Evolutionary conservation across 2,113 vertebrate genomes (phyloP).

Genomic region (Neotoma lepida): DNA sequence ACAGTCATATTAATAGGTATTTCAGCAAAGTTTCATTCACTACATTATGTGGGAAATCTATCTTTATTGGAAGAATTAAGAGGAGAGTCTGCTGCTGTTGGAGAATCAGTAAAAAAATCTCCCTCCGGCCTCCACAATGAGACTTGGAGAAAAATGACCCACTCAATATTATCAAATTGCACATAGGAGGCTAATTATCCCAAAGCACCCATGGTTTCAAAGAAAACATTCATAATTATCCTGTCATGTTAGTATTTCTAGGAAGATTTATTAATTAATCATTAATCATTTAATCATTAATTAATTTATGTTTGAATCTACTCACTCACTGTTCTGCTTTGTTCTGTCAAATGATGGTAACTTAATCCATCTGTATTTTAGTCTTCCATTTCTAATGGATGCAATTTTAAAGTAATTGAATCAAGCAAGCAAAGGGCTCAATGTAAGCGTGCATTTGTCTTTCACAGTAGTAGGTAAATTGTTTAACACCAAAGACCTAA

Average conservation of each 20-base stretch:
- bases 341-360: background rate
- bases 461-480: background rate
- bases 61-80: background rate
- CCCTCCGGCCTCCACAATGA: background rate
- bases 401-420: background rate
- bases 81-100: background rate
- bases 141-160: background rate
- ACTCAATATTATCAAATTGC: background rate
- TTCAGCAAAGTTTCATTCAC: background rate
- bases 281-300: background rate
- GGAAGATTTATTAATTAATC: background rate
- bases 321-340: slow-evolving; percentile 17
- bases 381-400: background rate
- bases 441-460: background rate
- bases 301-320: background rate
- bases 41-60: background rate
- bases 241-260: background rate
- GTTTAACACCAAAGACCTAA: background rate
- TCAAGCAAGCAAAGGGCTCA: background rate
- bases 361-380: background rate
- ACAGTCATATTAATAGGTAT: slow-evolving; percentile 17
- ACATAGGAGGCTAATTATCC: background rate
- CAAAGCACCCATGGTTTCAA: background rate
- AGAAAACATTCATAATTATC: background rate
- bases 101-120: background rate